phyloP scores from a whole-genome alignment of 2,113 vertebrate species.

The Anoplopoma fimbria region DNA sequence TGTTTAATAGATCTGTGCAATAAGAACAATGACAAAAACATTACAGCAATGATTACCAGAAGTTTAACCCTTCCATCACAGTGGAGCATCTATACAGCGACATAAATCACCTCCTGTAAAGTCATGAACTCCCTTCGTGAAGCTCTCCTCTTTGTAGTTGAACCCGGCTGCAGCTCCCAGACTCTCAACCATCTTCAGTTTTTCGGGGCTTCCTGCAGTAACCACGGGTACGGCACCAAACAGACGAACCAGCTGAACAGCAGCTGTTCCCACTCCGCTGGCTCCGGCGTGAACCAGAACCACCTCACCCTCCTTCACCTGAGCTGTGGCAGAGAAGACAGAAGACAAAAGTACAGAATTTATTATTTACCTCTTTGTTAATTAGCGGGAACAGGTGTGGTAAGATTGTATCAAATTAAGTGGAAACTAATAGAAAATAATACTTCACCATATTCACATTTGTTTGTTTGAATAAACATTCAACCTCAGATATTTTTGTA shows the following conservation, averaged over 20 bases:
- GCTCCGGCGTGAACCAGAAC: conserved; percentile 88
- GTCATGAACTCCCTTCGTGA: conserved; percentile 80
- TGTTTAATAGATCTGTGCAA: background rate
- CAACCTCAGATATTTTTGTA: background rate
- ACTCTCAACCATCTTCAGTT: conserved; percentile 79
- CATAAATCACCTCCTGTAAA: conserved; percentile 86
- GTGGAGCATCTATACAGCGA: no score
- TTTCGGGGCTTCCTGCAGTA: conserved; percentile 86
- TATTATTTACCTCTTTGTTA: background rate
- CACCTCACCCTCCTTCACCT: conserved; percentile 83
- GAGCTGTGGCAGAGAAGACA: conserved; percentile 73
- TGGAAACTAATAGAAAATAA: background rate
- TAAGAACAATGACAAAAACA: background rate
- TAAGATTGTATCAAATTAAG: background rate
- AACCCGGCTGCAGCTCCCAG: conserved; percentile 86
- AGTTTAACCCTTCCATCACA: background rate
- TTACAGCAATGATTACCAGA: background rate
- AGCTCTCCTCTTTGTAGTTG: conserved; percentile 88
- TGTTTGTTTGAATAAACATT: background rate
- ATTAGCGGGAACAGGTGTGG: background rate
- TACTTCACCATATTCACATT: background rate
- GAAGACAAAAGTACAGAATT: no score
- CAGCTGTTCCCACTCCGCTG: conserved; percentile 88
- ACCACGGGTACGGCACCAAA: conserved; percentile 86
- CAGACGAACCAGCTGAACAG: conserved; percentile 86